Base-by-base conservation (phyloP, 2,888 invertebrate species). In the Agriopis marginaria region DNA sequence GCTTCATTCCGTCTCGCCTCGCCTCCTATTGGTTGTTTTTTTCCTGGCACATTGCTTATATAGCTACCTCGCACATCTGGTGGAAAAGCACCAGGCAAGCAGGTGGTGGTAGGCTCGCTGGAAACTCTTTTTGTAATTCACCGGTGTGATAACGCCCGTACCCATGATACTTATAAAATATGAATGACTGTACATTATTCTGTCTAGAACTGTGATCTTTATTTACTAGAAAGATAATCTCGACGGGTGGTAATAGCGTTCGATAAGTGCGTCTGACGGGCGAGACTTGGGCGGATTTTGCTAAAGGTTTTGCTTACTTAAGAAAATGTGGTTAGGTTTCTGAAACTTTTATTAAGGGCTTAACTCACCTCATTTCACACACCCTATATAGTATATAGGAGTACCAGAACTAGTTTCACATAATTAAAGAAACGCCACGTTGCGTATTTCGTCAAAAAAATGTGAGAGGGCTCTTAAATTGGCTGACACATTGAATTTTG, bases 211-310 rank as follows among this genome's bases (percentile, higher is more conserved):
- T 49, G 49, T 17, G 50, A 32, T 70, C 58, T 62, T 56, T 51
- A 39, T 69, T 69, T 66, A 65, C 63, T 66, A 72, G 69, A 63
- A 69, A 64, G 66, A 50, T 61, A 44, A 55, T 66, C 75, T 49
- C 69, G 63, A 49, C 45, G 74, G 71, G 74, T 61, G 72, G 72
- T 70, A 68, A 71, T 66, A 51, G 69, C 50, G 59, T 66, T 54
- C 44, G 63, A 45, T 72, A 73, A 75, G 74, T 72, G 64, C 65
- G 74, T 72, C 72, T 69, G 53, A 59, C 63, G 47, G 40, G 53
- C 51, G 32, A 56, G 68, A 63, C 66, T 65, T 53, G 47, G 61
- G 61, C 55, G 63, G 63, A 61, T 63, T 68, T 50, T 63, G 7
- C 59, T 51, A 51, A 68, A 63, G 14, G 47, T 54, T 44, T 60